Base-by-base conservation (phyloP, 2,113 vertebrate genomes). In the Cricetomys ansorgei region DNA sequence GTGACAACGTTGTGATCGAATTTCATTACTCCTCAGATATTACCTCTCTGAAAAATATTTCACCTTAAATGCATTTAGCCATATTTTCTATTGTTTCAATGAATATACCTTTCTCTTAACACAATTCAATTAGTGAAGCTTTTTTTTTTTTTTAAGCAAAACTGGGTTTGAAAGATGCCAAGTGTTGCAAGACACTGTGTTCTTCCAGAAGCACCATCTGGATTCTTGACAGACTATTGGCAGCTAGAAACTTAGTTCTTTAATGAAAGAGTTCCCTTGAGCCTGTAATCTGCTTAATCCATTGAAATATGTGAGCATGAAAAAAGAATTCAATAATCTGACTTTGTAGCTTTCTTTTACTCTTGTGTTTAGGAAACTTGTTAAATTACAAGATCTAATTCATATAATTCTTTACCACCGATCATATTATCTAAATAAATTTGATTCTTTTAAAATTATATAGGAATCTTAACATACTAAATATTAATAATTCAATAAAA, bases 191-290 rank as follows among this genome's bases (percentile, higher is more conserved):
- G 79, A 80, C 75, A 95, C 91, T 92, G 37, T 93, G 37, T 70
- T 97, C 91, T 94, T 94, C 95, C 93, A 97, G 88, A 96, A 92
- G 15, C 27, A 94, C 96, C 93, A 96, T 96, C 95, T 95, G 96
- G 87, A 97, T 84, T 96, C 92, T 94, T 96, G 87, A 96, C 73
- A 96, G 91, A 86, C 59, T 93, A 87, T 76, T 97, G 95, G 95
- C 96, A 97, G 79, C 83, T 93, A 48, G 79, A 91, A 97, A 88
- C 45, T 95, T 27, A 59, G n/a, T 83, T 89, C 81, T 96, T 96
- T 91, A 79, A 93, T 83, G 65, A 91, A 83, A 84, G 9, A 70
- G 15, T 85, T 91, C 89, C 95, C 86, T 67, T 77, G 94, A 65
- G 94, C 7, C 48, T 93, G 73, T 89, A 75, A 95, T 95, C 93